phyloP scores from a whole-genome alignment of 2,113 vertebrate genomes.

The Morone chrysops region DNA sequence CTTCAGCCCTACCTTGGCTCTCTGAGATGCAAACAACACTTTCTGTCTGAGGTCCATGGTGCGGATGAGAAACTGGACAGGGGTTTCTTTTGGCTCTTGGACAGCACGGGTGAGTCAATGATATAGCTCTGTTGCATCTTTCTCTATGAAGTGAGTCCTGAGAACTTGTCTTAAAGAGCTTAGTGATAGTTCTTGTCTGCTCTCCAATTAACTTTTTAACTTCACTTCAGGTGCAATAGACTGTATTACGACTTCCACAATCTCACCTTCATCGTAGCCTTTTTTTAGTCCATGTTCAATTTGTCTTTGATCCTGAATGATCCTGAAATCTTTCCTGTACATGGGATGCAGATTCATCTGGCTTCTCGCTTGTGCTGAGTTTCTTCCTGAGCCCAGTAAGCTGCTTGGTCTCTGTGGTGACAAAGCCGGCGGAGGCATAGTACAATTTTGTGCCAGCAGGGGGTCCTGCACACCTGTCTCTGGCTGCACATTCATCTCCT shows the following conservation, averaged over 20 bases:
- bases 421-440: not conserved
- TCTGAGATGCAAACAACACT: slow-evolving; percentile 25
- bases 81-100: slow-evolving; percentile 8
- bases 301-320: slow-evolving; percentile 18
- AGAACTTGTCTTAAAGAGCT: slow-evolving; percentile 6
- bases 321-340: slow-evolving; percentile 30
- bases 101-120: slow-evolving; percentile 26
- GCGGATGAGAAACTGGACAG: slow-evolving; percentile 15
- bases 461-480: not conserved
- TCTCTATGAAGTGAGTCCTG: slow-evolving; percentile 34
- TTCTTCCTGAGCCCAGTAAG: not conserved
- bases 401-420: not conserved
- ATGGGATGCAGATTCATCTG: slow-evolving; percentile 20
- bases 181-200: slow-evolving; percentile 1
- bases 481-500: not conserved
- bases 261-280: slow-evolving; percentile 28
- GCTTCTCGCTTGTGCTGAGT: not conserved
- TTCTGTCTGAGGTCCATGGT: slow-evolving; percentile 26
- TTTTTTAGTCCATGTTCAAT: slow-evolving; percentile 25
- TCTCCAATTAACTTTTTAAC: slow-evolving; percentile 30
- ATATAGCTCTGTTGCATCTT: slow-evolving; percentile 42
- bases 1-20: slow-evolving; percentile 20
- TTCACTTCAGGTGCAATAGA: slow-evolving; percentile 2
- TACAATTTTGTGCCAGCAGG: not conserved
- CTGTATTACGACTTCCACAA: slow-evolving; percentile 34